Conservation (phyloP, 1,140 invertebrate genomes). For the Phthorimaea operculella region DNA sequence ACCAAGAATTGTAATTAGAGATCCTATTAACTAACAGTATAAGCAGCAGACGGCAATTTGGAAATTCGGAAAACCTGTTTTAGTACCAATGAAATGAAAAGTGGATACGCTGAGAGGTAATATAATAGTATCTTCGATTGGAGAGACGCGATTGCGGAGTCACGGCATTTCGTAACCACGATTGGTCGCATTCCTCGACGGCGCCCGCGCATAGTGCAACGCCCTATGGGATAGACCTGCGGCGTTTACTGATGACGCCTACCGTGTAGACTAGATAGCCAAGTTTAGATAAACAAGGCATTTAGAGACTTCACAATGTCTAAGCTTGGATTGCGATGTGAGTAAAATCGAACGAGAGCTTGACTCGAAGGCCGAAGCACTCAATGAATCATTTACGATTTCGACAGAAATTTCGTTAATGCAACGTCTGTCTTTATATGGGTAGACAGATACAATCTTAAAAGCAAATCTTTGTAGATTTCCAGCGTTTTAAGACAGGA, state of each 20-base stretch:
- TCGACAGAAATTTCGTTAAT: neutral
- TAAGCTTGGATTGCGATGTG: neutral
- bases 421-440: neutral
- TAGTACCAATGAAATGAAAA: neutral
- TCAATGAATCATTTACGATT: neutral
- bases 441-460: neutral
- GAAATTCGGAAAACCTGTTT: neutral
- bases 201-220: constrained; percentile 38
- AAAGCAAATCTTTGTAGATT: neutral
- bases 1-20: constrained; percentile 30
- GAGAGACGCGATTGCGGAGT: constrained; percentile 43
- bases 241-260: constrained; percentile 41
- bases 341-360: neutral
- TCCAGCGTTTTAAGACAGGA: neutral
- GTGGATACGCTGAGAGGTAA: constrained; percentile 16
- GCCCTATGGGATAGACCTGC: constrained; percentile 50
- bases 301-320: too few relatives aligned
- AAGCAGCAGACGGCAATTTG: neutral
- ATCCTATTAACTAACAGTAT: constrained; percentile 12
- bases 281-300: too few relatives aligned
- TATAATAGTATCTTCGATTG: constrained; percentile 37
- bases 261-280: too few relatives aligned
- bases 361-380: neutral
- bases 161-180: constrained; percentile 59
- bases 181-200: constrained; percentile 57